phyloP scores from a whole-genome alignment of 2,888 invertebrate species.

The Dasysyrphus tricinctus region DNA sequence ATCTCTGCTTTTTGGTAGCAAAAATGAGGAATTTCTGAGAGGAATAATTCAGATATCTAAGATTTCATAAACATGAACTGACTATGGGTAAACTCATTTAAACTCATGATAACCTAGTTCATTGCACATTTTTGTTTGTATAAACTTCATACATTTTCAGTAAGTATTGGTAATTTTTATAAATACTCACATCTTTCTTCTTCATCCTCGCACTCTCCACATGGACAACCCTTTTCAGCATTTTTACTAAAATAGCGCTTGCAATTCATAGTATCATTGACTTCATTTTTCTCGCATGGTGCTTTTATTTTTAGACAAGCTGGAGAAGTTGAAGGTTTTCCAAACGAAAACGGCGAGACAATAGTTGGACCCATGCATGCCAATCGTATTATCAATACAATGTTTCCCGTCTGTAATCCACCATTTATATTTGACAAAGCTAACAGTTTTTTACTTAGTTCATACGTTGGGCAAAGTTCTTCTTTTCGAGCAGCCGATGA shows the following conservation, averaged over 20 bases:
- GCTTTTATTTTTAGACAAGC: slow-evolving; percentile 53
- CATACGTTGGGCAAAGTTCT: slow-evolving; percentile 80
- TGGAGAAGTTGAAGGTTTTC: slow-evolving; percentile 34
- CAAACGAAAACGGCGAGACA: slow-evolving; percentile 80
- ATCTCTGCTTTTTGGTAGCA: too few species aligned
- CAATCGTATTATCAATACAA: slow-evolving; percentile 81
- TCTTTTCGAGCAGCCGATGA: slow-evolving; percentile 77
- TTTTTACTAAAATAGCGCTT: slow-evolving; percentile 81
- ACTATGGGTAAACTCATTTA: too few species aligned
- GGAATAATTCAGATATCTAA: too few species aligned
- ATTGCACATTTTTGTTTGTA: neutral
- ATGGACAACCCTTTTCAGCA: slow-evolving; percentile 79
- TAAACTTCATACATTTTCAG: neutral
- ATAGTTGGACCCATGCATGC: slow-evolving; percentile 82
- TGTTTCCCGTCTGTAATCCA: slow-evolving; percentile 81
- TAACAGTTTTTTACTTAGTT: slow-evolving; percentile 80
- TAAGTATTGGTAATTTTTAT: too few species aligned
- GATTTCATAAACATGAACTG: too few species aligned
- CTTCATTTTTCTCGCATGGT: slow-evolving; percentile 66
- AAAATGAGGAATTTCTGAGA: too few species aligned
- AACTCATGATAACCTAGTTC: too few species aligned
- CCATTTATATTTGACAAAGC: slow-evolving; percentile 80
- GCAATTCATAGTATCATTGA: slow-evolving; percentile 66
- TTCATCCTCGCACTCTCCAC: slow-evolving; percentile 80
- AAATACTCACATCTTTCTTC: slow-evolving; percentile 79